A percentile compares a stretch with the other conserved stretches of the same genome.
Evolutionary conservation across 2,113 vertebrate genomes (phyloP).

Genomic region (Promerops cafer): DNA sequence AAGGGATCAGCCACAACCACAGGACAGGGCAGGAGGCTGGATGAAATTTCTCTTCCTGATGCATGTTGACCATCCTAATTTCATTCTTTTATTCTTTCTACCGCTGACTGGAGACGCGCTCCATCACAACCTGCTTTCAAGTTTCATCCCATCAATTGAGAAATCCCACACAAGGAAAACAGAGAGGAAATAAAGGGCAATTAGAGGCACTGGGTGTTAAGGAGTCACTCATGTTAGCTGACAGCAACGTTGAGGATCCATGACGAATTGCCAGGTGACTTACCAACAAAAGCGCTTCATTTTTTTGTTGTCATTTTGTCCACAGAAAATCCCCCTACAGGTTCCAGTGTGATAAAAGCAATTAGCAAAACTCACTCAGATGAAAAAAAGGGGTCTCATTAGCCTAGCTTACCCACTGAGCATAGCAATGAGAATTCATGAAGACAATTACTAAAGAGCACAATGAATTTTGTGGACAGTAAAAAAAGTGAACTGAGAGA

Average conservation of each 20-base stretch:
- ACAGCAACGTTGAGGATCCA: background rate
- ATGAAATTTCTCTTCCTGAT: background rate
- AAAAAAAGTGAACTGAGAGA: background rate
- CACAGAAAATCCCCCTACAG: background rate
- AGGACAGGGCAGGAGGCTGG: background rate
- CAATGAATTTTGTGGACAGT: background rate
- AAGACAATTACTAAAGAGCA: background rate
- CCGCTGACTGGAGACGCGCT: background rate
- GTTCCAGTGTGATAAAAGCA: slow-evolving; percentile 42
- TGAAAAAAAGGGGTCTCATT: slow-evolving; percentile 21
- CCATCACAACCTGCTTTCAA: background rate
- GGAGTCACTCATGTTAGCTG: slow-evolving; percentile 11
- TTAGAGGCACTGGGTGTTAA: background rate
- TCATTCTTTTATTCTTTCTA: background rate
- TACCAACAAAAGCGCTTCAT: background rate
- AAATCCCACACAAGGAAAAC: background rate
- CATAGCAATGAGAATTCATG: slow-evolving; percentile 15
- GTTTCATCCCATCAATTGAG: background rate
- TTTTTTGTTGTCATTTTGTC: slow-evolving; percentile 42
- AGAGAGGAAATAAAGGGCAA: slow-evolving; percentile 12
- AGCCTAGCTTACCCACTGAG: background rate
- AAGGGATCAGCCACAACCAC: background rate
- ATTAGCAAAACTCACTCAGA: slow-evolving; percentile 44
- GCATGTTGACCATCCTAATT: background rate
- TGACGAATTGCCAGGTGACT: slow-evolving; percentile 27